A percentile compares a stretch with the other conserved stretches of the same genome.
These are phyloP conservation scores for Noturus placidus DNA, from an alignment of 2,113 vertebrate species.

Conservation along the genomic window DNA sequence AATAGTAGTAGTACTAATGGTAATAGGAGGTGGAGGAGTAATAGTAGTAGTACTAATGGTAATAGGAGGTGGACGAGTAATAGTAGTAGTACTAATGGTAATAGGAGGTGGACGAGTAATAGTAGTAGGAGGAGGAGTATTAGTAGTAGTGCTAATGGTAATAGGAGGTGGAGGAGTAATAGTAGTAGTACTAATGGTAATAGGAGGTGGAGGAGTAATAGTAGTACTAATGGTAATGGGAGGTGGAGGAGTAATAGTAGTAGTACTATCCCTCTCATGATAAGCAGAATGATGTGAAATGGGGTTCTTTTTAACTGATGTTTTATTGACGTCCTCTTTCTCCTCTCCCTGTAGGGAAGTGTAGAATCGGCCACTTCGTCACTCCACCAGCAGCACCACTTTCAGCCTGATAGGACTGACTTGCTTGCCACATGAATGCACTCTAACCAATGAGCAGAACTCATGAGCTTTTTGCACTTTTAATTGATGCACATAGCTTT, in stretches of 20 bases:
- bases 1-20: too few relatives aligned
- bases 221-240: background rate
- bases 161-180: background rate
- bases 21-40: too few relatives aligned
- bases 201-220: too few relatives aligned
- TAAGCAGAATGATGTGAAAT: background rate
- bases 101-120: background rate
- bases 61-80: too few relatives aligned
- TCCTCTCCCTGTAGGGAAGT: slow-evolving; percentile 69
- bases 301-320: background rate
- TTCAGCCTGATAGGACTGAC: slow-evolving; percentile 57
- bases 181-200: too few relatives aligned
- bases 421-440: slow-evolving; percentile 61
- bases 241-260: background rate
- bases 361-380: slow-evolving; percentile 55
- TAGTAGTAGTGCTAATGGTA: too few relatives aligned
- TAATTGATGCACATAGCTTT: slow-evolving; percentile 63
- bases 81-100: too few relatives aligned
- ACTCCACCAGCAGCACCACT: background rate
- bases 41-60: too few relatives aligned
- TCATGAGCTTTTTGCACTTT: slow-evolving; percentile 71
- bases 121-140: too few relatives aligned
- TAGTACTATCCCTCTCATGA: background rate
- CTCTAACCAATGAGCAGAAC: slow-evolving; percentile 52
- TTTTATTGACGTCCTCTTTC: background rate